Base-by-base conservation (phyloP, 2,797 vertebrate genomes). In the Pteropus rufus region DNA sequence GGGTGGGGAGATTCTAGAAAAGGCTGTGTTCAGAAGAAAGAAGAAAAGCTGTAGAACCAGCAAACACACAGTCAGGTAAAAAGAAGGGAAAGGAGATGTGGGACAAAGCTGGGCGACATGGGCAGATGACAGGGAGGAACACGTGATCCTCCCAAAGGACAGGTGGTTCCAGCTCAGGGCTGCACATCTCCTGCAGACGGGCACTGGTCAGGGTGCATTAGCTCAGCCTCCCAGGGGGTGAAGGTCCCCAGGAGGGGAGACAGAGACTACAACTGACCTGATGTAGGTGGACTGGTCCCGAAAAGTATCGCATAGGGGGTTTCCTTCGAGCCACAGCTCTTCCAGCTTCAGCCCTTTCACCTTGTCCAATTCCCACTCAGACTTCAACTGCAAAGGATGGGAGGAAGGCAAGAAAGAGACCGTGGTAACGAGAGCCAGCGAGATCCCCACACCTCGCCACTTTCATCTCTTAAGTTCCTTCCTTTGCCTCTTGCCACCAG, bases 281-380 rank as follows among this genome's bases (percentile, higher is more conserved):
- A 99, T 99, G 72, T 99, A 99, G 24, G 98, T 97, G 7, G 98
- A 97, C 96, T 99, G 99, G 97, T 99, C 99, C 97, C 98, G 98
- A 97, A 99, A 99, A 91, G 89, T 76, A 44, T 99, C 98, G 69
- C 99, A 99, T 69, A 99, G 97, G 1, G 99, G 98, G 97, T 99
- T 99, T 92, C 98, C 98, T 1, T 99, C 98, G 70, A 99, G 98
- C 99, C 99, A 99, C 54, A 99, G 98, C 97, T 99, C 99, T 89
- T 99, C 99, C 72, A 99, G 98, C 97, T 99, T 99, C 89, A 99
- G 97, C 58, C 98, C 99, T 98, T 99, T 99, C 67, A 99, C 77
- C 93, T 98, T 99, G 95, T 99, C 99, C 98, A 99, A 98, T 79
- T 99, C 99, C 3, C 98, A 97, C 29, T 99, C 99, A 0, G 99